Evolutionary conservation across 2,888 invertebrate species (phyloP).

Genomic region (Erpobdella octoculata): DNA sequence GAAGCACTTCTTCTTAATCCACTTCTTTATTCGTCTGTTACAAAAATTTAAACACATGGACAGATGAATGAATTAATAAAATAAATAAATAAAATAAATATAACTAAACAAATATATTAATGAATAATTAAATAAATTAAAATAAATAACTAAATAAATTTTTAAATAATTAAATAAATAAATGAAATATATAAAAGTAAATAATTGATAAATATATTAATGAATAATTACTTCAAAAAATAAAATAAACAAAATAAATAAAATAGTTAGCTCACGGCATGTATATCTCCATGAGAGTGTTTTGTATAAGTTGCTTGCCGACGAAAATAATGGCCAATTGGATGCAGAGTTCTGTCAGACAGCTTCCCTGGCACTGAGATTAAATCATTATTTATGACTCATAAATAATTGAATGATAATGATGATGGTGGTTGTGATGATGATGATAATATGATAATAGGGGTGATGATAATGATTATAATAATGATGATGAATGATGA

Average conservation of each 20-base stretch:
- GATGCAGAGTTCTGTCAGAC: conserved; percentile 82
- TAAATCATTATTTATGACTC: no score
- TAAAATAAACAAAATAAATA: background rate
- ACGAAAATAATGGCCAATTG: conserved; percentile 91
- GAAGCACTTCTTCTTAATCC: conserved; percentile 25
- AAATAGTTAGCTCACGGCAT: conserved; percentile 58
- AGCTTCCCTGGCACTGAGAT: conserved; percentile 66
- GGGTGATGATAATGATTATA: no score
- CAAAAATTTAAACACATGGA: no score
- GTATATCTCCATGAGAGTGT: conserved; percentile 77
- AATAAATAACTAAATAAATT: background rate
- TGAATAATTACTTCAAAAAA: background rate
- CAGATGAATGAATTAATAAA: no score
- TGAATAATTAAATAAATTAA: background rate
- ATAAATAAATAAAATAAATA: no score
- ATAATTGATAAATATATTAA: background rate
- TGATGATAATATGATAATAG: no score
- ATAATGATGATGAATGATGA: no score
- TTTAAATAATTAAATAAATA: background rate
- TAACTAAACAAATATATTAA: background rate
- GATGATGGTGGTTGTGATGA: no score
- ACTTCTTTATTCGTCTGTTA: conserved; percentile 28
- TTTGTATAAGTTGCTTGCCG: conserved; percentile 80
- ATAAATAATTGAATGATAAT: no score
- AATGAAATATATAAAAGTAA: background rate